phyloP scores from a whole-genome alignment of 1,140 invertebrate species.

The Drosophila fuyamai region DNA sequence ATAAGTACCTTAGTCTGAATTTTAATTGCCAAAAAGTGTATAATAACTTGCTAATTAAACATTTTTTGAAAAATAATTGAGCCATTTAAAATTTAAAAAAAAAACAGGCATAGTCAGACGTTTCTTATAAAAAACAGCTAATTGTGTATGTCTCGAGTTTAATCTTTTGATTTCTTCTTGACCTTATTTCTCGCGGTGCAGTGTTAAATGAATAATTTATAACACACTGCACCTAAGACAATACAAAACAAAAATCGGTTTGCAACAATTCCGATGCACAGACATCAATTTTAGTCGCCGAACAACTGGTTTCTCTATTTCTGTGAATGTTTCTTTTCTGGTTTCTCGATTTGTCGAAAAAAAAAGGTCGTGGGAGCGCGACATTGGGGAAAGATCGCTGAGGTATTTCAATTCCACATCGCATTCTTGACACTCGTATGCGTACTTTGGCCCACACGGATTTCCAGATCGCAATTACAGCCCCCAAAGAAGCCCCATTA shows the following conservation, averaged over 20 bases:
- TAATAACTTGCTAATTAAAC: no score
- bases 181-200: neutral
- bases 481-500: conserved; percentile 31
- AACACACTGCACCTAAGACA: conserved; percentile 2
- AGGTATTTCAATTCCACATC: conserved; percentile 13
- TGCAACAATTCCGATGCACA: conserved; percentile 31
- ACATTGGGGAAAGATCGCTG: conserved; percentile 56
- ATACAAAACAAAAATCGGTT: conserved; percentile 7
- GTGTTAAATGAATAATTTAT: conserved; percentile 41
- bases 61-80: no score
- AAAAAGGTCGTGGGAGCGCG: conserved; percentile 70
- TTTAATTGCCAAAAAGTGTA: no score
- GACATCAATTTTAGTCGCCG: conserved; percentile 20
- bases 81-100: no score
- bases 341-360: conserved; percentile 14
- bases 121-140: neutral
- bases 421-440: conserved; percentile 25
- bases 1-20: no score
- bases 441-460: conserved; percentile 37
- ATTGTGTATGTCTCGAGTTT: neutral
- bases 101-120: neutral
- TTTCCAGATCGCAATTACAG: conserved; percentile 25
- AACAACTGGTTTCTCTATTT: conserved; percentile 39
- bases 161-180: neutral
- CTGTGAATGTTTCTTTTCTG: conserved; percentile 34